A percentile compares a stretch with the other conserved stretches of the same genome.
phyloP scores from a whole-genome alignment of 2,113 vertebrate genomes.

The Panthera leo region DNA sequence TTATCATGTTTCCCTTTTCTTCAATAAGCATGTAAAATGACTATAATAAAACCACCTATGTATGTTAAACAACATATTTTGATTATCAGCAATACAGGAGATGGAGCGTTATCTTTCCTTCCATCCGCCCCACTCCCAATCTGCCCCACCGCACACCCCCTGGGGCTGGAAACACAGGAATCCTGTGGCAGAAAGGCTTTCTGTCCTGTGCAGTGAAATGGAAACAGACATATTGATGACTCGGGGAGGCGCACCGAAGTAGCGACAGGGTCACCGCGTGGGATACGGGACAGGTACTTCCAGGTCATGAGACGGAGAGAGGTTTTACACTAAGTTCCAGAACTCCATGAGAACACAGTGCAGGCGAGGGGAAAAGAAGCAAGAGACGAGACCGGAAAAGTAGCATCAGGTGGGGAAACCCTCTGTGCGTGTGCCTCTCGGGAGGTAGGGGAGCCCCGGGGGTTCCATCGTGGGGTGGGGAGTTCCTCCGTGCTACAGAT shows the following conservation, averaged over 20 bases:
- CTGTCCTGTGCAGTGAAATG: accelerated
- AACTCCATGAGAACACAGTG: background rate
- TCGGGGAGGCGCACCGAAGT: background rate
- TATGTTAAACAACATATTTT: background rate
- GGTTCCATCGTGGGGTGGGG: accelerated
- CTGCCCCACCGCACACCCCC: accelerated
- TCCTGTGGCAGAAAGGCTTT: no score
- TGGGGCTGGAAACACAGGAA: no score
- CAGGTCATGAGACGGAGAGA: background rate
- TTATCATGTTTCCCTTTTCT: background rate
- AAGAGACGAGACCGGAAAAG: background rate
- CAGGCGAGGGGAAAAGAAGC: accelerated
- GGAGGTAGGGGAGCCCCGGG: background rate
- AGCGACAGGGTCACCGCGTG: accelerated
- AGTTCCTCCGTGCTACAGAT: background rate
- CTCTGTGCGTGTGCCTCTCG: accelerated
- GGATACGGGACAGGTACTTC: accelerated
- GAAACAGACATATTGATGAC: background rate
- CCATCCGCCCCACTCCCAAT: accelerated
- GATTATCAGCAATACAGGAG: no score
- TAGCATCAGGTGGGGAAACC: background rate
- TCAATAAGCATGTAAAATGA: background rate
- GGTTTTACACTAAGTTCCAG: background rate
- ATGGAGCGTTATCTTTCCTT: accelerated
- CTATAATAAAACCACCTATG: background rate